A percentile compares a stretch with the other conserved stretches of the same genome.
Conservation (phyloP, 2,113 vertebrate species). For the Pelecanus crispus region DNA sequence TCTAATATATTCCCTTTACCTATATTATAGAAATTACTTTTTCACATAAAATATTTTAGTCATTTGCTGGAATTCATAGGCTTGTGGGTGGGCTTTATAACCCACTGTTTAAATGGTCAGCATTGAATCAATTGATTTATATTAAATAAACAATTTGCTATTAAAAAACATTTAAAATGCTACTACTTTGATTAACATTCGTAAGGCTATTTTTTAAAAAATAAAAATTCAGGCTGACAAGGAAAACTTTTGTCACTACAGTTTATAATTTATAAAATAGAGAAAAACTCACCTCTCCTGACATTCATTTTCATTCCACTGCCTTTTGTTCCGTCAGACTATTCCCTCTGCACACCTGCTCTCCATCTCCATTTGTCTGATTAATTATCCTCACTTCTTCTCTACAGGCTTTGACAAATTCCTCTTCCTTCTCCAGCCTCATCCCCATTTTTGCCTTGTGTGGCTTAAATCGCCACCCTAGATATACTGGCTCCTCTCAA, state of each 20-base stretch:
- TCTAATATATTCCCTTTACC: background rate
- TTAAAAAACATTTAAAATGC: background rate
- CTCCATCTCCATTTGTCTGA: slow-evolving; percentile 35
- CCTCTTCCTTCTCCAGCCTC: background rate
- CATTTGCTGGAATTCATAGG: background rate
- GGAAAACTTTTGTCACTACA: background rate
- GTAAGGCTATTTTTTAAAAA: background rate
- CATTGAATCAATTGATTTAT: background rate
- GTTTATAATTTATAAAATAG: background rate
- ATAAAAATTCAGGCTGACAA: background rate
- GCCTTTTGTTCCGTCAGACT: background rate
- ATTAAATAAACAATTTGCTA: background rate
- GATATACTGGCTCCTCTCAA: background rate
- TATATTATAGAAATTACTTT: background rate
- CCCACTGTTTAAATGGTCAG: background rate
- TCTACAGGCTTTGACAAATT: slow-evolving; percentile 18
- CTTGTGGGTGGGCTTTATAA: background rate
- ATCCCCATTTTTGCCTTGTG: background rate
- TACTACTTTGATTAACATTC: background rate
- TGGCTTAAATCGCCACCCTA: background rate
- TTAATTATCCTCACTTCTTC: slow-evolving; percentile 38
- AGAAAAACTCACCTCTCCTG: background rate
- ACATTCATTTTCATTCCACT: slow-evolving; percentile 4
- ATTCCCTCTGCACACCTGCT: slow-evolving; percentile 22
- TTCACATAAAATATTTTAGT: background rate